A percentile compares a stretch with the other conserved stretches of the same genome.
Evolutionary conservation across 2,113 vertebrate genomes (phyloP).

Genomic region (Synodontis membranacea): DNA sequence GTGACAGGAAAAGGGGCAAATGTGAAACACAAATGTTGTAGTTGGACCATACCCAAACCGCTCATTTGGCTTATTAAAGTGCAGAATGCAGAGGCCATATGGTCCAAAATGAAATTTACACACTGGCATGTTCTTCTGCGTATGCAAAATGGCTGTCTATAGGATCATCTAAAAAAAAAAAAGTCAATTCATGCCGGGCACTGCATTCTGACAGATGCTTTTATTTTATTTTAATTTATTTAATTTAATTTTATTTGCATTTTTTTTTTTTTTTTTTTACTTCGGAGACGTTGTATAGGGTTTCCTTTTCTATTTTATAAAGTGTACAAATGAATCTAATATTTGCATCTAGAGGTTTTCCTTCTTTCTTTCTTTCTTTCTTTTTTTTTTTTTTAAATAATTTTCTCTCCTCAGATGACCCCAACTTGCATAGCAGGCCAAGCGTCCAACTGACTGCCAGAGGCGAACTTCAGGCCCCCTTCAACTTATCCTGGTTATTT

Average conservation of each 20-base stretch:
- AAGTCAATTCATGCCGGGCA: not conserved
- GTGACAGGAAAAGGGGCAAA: constrained; percentile 36
- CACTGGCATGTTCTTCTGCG: constrained; percentile 20
- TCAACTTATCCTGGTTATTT: constrained; percentile 39
- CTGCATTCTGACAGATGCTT: not conserved
- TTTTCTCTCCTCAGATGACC: constrained; percentile 44
- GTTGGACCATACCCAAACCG: constrained; percentile 41
- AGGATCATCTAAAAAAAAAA: not conserved
- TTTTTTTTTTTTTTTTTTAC: not conserved
- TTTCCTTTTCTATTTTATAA: not conserved
- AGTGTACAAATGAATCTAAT: not conserved
- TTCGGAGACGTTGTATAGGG: not conserved
- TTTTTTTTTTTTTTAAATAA: constrained; percentile 3
- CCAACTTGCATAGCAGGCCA: not conserved
- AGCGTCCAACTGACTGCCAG: constrained; percentile 33
- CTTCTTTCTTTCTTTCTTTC: not conserved
- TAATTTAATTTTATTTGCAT: too few relatives aligned
- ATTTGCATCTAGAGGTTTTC: not conserved
- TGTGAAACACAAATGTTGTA: constrained; percentile 48
- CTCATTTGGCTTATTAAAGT: constrained; percentile 43
- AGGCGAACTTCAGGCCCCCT: constrained; percentile 36
- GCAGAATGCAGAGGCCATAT: constrained; percentile 29
- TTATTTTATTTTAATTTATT: too few relatives aligned
- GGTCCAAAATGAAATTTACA: constrained; percentile 7
- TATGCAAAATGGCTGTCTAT: not conserved